Base-by-base conservation (phyloP, 1,140 invertebrate genomes). In the Leptestheria dahalacensis region DNA sequence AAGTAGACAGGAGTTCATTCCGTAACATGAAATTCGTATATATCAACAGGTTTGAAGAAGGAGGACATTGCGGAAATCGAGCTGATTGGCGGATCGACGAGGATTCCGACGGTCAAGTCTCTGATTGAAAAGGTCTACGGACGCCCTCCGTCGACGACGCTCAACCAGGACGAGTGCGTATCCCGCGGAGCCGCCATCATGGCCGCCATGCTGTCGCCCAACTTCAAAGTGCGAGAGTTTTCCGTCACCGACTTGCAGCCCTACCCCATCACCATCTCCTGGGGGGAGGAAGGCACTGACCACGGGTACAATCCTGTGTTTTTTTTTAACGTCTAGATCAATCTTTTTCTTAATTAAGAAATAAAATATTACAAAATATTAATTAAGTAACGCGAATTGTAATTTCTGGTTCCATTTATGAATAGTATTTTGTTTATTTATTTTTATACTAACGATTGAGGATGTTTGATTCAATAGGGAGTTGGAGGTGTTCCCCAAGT, bases 121-220 rank as follows among this genome's bases (percentile, higher is more conserved):
- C 68, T 95, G 9, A 87, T 98, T 61, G 86, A 91, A 69, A 81
- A 88, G 70, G 80, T 92, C n/a, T 95, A 93, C 71, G 81, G 82
- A 18, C 88, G 90, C 67, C 76, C 82, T 52, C 82, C 90, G 18
- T 93, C 89, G 48, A 99, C 95, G 1, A 98, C 96, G 15, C 73
- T 99, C 25, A 99, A 99, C 74, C 86, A 96, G 71, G 96, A 99
- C 72, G 97, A 99, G 74, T 88, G 95, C 25, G 92, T 99, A 9
- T 80, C 93, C 6, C 80, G 95, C 57, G 96, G 95, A 1, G 97
- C 93, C 73, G 93, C 95, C 26, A 74, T 98, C 29, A 91, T 96
- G 71, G 97, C 89, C 75, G 96, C 96, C 9, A 97, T 98, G 77
- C 76, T 98, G 59, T 95, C 89, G 62, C 96, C 96, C 28, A 91